phyloP scores from a whole-genome alignment of 2,113 vertebrate species.

The Polyodon spathula region DNA sequence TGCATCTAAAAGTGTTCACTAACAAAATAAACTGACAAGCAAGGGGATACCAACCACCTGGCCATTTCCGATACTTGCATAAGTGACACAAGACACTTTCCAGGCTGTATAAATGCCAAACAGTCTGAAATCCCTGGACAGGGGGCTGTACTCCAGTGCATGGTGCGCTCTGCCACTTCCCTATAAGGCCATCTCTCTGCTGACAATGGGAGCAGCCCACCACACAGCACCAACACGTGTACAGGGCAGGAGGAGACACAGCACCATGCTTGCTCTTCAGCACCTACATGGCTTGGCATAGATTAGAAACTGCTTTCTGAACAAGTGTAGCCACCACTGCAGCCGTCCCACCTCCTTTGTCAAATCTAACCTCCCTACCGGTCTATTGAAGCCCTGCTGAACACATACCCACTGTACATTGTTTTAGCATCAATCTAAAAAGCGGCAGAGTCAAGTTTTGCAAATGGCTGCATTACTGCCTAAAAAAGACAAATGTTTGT shows the following conservation, averaged over 20 bases:
- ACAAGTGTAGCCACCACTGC: too few species aligned
- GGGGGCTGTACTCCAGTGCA: constrained; percentile 43
- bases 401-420: too few species aligned
- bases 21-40: constrained; percentile 20
- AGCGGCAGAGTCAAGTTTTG: too few species aligned
- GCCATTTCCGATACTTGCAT: constrained; percentile 37
- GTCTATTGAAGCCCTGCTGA: too few species aligned
- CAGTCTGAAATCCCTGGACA: constrained; percentile 60
- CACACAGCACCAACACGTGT: constrained; percentile 5
- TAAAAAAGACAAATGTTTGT: too few species aligned
- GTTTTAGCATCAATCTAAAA: too few species aligned
- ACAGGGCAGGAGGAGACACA: neutral
- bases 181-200: constrained; percentile 71
- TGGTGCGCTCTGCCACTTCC: constrained; percentile 56
- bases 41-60: constrained; percentile 38
- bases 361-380: too few species aligned
- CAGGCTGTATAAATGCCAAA: constrained; percentile 62
- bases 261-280: neutral
- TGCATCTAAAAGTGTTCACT: too few species aligned
- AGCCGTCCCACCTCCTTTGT: too few species aligned
- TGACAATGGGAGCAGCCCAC: constrained; percentile 41
- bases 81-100: constrained; percentile 45
- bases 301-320: too few species aligned
- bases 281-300: neutral
- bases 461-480: too few species aligned